Conservation (phyloP, 2,113 vertebrate species). For the Gobiocypris rarus region DNA sequence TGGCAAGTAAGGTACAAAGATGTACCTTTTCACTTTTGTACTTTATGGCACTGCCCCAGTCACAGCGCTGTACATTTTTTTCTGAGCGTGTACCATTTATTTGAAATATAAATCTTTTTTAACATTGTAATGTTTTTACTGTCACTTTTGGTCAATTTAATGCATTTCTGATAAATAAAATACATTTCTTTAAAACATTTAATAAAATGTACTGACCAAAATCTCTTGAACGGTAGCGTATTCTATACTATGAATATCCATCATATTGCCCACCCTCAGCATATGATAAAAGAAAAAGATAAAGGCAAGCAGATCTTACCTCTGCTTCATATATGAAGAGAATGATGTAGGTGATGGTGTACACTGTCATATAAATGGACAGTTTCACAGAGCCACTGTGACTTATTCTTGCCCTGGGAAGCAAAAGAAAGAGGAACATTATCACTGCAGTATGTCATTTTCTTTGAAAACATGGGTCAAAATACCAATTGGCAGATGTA, state of each 20-base stretch:
- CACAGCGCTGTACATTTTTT: too few species aligned
- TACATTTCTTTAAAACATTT: background rate
- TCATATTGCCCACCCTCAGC: background rate
- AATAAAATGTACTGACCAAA: background rate
- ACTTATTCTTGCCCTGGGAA: slow-evolving; percentile 87
- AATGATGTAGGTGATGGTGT: slow-evolving; percentile 89
- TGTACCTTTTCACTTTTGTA: too few species aligned
- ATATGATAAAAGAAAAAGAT: background rate
- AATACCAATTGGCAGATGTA: background rate
- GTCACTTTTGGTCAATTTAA: background rate
- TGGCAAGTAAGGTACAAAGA: too few species aligned
- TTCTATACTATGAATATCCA: background rate
- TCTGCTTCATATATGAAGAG: slow-evolving; percentile 92
- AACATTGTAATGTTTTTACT: background rate
- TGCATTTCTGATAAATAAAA: too few species aligned
- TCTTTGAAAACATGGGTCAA: background rate
- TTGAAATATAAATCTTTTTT: background rate
- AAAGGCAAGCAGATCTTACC: slow-evolving; percentile 66
- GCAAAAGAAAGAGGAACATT: background rate
- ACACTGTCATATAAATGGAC: slow-evolving; percentile 93
- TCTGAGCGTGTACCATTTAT: background rate
- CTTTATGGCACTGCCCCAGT: too few species aligned
- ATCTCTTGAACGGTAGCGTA: background rate
- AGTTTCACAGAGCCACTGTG: slow-evolving; percentile 90
- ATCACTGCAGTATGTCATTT: slow-evolving; percentile 15